Evolutionary conservation across 2,797 vertebrate genomes (phyloP).

Genomic region (Urophycis tenuis): DNA sequence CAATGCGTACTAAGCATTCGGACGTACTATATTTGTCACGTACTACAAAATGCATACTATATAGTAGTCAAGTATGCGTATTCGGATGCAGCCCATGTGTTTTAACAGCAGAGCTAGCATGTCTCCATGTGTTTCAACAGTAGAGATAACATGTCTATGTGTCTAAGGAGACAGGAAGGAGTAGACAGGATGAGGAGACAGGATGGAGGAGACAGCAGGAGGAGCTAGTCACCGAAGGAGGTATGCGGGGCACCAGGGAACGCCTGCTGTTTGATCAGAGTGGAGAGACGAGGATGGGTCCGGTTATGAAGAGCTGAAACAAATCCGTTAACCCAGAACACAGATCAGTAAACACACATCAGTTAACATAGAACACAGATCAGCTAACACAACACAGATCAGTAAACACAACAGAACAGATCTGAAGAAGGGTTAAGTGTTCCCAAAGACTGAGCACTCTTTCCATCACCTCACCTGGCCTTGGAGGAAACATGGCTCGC

Average conservation of each 20-base stretch:
- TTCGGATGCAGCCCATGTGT: too few relatives aligned
- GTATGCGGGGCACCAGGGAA: conserved; percentile 56
- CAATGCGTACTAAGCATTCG: too few relatives aligned
- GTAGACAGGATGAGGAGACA: background rate
- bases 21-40: too few relatives aligned
- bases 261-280: conserved; percentile 38
- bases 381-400: background rate
- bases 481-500: conserved; percentile 47
- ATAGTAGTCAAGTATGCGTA: too few relatives aligned
- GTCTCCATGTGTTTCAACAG: too few relatives aligned
- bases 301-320: conserved; percentile 61
- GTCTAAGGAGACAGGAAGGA: background rate
- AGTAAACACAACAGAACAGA: background rate
- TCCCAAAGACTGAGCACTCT: too few relatives aligned
- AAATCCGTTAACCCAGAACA: conserved; percentile 11
- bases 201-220: too few relatives aligned
- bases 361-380: too few relatives aligned
- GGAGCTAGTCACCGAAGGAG: conserved; percentile 61
- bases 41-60: too few relatives aligned
- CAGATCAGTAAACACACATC: background rate
- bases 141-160: too few relatives aligned
- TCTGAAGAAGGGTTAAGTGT: background rate
- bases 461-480: conserved; percentile 50
- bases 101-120: too few relatives aligned
- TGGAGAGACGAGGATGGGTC: conserved; percentile 41